A percentile compares a stretch with the other conserved stretches of the same genome.
phyloP scores from a whole-genome alignment of 1,140 invertebrate genomes.

The Stegodyphus mimosarum region DNA sequence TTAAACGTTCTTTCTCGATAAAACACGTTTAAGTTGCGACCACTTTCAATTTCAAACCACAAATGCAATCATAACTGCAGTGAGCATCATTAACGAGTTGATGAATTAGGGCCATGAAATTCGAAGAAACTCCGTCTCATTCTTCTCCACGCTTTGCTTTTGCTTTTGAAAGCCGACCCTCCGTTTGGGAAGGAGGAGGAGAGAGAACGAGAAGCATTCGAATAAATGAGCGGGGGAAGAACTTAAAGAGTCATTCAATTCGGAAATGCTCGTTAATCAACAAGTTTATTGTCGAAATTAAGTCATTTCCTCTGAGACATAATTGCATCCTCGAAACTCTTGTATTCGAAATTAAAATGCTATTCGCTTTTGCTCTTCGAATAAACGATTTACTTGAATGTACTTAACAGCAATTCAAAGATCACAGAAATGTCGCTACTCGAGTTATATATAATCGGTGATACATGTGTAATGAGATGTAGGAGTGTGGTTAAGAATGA shows the following conservation, averaged over 20 bases:
- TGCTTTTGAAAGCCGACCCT: background rate
- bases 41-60: too few species aligned
- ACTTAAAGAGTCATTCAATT: conserved; percentile 37
- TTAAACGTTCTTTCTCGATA: too few species aligned
- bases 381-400: background rate
- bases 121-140: too few species aligned
- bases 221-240: background rate
- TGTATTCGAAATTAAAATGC: conserved; percentile 43
- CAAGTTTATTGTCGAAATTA: conserved; percentile 50
- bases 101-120: too few species aligned
- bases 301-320: conserved; percentile 47
- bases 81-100: too few species aligned
- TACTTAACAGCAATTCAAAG: too few species aligned
- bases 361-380: background rate
- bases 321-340: conserved; percentile 39
- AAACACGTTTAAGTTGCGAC: too few species aligned
- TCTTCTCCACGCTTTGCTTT: background rate
- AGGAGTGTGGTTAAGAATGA: too few species aligned
- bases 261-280: conserved; percentile 55
- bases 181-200: background rate
- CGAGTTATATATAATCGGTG: too few species aligned
- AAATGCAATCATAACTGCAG: too few species aligned
- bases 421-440: too few species aligned
- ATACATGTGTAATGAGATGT: too few species aligned
- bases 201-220: background rate